phyloP scores from a whole-genome alignment of 2,888 invertebrate genomes.

The Nudaria mundana region DNA sequence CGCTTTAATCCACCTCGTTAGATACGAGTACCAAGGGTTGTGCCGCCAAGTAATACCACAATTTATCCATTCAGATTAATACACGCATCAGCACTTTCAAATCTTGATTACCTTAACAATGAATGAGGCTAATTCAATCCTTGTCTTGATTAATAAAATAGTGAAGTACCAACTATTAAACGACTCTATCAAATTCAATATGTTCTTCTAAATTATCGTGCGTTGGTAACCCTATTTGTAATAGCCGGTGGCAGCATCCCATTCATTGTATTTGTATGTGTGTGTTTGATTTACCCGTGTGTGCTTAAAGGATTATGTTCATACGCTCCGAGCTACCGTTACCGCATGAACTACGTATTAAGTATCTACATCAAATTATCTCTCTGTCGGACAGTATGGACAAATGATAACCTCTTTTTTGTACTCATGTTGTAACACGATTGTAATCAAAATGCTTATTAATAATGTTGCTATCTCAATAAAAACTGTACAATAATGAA shows the following conservation, averaged over 20 bases:
- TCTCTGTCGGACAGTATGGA: conserved; percentile 44
- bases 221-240: conserved; percentile 53
- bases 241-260: conserved; percentile 63
- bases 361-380: conserved; percentile 52
- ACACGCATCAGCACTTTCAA: conserved; percentile 44
- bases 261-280: conserved; percentile 55
- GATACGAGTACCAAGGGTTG: conserved; percentile 72
- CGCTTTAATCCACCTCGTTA: conserved; percentile 68
- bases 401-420: conserved; percentile 55
- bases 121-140: conserved; percentile 31
- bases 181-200: conserved; percentile 31
- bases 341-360: conserved; percentile 46
- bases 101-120: conserved; percentile 34
- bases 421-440: conserved; percentile 43
- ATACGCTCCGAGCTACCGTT: conserved; percentile 53
- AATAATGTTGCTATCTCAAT: conserved; percentile 48
- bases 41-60: conserved; percentile 28
- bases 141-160: conserved; percentile 26
- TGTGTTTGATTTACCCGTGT: conserved; percentile 26
- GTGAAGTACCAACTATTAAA: conserved; percentile 23
- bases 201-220: conserved; percentile 31
- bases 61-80: conserved; percentile 26
- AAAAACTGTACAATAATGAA: conserved; percentile 41
- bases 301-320: conserved; percentile 19
- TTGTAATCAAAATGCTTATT: conserved; percentile 51